A percentile compares a stretch with the other conserved stretches of the same genome.
Conservation (phyloP, 2,888 invertebrate species). For the Tetrapedia diversipes region DNA sequence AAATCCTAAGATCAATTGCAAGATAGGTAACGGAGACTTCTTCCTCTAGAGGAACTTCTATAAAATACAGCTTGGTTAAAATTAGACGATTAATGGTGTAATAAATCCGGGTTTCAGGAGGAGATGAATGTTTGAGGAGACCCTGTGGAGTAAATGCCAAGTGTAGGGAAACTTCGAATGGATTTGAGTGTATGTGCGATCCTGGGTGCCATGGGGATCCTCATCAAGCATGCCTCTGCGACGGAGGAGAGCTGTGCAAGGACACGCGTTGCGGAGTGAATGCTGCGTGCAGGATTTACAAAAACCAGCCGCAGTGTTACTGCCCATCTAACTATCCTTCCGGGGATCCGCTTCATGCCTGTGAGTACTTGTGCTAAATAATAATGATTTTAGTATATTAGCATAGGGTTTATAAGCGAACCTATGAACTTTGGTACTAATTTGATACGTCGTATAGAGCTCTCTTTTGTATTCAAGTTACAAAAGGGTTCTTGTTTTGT, state of each 20-base stretch:
- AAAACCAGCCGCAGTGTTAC: constrained; percentile 90
- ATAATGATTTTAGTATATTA: not conserved
- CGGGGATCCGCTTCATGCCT: constrained; percentile 93
- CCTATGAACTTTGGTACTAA: no score
- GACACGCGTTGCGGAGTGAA: constrained; percentile 92
- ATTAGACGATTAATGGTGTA: not conserved
- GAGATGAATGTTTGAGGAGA: constrained; percentile 90
- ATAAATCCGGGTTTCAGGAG: constrained; percentile 79
- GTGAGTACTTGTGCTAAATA: constrained; percentile 85
- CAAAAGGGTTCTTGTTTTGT: not conserved
- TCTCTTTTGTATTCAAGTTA: not conserved
- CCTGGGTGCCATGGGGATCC: constrained; percentile 93
- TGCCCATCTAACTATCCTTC: constrained; percentile 92
- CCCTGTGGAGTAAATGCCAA: constrained; percentile 93
- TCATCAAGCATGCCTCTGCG: constrained; percentile 91
- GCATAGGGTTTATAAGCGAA: no score
- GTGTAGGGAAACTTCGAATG: constrained; percentile 90
- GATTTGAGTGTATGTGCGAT: constrained; percentile 92
- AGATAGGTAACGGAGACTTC: constrained; percentile 82
- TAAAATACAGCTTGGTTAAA: not conserved
- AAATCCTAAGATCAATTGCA: constrained; percentile 88
- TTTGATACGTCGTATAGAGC: no score
- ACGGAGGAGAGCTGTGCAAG: constrained; percentile 89
- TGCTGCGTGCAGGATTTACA: constrained; percentile 90
- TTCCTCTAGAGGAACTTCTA: not conserved